Percentiles rank a stretch among this genome's conserved stretches.
Evolutionary conservation across 92 coral and sea anemone genomes (phyloP).

Genomic region (Plumapathes pennacea): DNA sequence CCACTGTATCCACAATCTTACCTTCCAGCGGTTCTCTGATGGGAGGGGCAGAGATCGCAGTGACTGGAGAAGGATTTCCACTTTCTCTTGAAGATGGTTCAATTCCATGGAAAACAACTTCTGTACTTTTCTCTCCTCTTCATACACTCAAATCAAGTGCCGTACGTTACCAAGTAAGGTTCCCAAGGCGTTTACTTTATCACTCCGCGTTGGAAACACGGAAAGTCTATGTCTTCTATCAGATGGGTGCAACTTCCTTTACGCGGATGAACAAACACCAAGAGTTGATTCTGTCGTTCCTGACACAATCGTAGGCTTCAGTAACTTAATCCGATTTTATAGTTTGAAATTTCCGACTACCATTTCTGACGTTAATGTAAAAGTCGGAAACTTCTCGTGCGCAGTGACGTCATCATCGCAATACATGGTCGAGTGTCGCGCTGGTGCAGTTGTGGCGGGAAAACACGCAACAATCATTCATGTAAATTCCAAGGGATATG

Average conservation of each 20-base stretch:
- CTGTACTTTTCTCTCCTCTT: conserved; percentile 22
- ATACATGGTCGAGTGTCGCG: conserved; percentile 53
- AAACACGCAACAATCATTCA: conserved; percentile 27
- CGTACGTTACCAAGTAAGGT: conserved; percentile 20
- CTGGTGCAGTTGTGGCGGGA: conserved; percentile 65
- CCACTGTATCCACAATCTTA: too few species aligned
- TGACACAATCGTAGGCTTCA: conserved; percentile 37
- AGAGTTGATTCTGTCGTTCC: conserved; percentile 65
- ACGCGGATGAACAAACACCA: conserved; percentile 52
- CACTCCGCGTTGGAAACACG: conserved; percentile 42
- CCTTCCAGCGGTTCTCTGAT: too few species aligned
- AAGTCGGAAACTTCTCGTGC: conserved; percentile 59
- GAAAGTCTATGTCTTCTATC: conserved; percentile 36
- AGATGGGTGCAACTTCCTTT: conserved; percentile 44
- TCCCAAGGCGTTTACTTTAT: conserved; percentile 14
- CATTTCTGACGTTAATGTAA: conserved; percentile 51
- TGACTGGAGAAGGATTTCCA: too few species aligned
- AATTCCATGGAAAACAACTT: too few species aligned
- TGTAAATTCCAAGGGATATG: conserved; percentile 41
- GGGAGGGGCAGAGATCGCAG: too few species aligned
- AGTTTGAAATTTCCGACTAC: conserved; percentile 58
- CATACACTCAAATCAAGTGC: conserved; percentile 52
- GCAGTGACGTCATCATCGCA: conserved; percentile 44
- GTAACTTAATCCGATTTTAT: conserved; percentile 49
- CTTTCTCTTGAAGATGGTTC: too few species aligned